Conservation (phyloP, 2,797 vertebrate species). For the Gymnocypris eckloni region DNA sequence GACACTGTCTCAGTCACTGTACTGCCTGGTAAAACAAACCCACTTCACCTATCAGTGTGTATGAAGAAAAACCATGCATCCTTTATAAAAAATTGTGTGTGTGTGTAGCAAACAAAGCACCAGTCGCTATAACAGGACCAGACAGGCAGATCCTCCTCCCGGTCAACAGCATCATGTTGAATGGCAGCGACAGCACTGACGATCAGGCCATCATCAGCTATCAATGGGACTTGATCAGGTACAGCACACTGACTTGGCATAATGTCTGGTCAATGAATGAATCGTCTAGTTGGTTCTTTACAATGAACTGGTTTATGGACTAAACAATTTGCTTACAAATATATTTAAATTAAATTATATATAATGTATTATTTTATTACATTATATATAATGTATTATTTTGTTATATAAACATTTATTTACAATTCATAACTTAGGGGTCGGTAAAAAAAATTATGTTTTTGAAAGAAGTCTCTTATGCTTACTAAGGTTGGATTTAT, state of each 20-base stretch:
- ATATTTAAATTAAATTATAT: not conserved
- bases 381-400: not conserved
- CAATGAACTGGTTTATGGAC: not conserved
- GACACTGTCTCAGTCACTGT: constrained; percentile 76
- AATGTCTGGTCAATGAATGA: not conserved
- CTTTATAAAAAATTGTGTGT: not conserved
- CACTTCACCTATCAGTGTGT: not conserved
- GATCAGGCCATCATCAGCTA: constrained; percentile 81
- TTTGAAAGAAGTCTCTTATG: not conserved
- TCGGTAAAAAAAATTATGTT: not conserved
- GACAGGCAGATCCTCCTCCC: constrained; percentile 84
- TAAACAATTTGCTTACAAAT: not conserved
- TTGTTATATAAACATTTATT: not conserved
- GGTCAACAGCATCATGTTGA: constrained; percentile 74
- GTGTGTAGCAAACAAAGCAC: constrained; percentile 74
- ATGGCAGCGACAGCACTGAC: constrained; percentile 85
- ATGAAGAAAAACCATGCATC: not conserved
- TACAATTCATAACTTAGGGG: not conserved
- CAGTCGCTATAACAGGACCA: constrained; percentile 81
- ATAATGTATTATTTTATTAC: not conserved
- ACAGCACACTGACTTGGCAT: constrained; percentile 39
- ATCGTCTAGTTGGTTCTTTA: not conserved
- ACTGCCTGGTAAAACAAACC: constrained; percentile 72
- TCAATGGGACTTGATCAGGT: constrained; percentile 89
- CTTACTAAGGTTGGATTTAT: not conserved